Percentiles rank a stretch among this genome's conserved stretches.
These are phyloP conservation scores for Andrena bicolor DNA, from an alignment of 2,888 invertebrate species.

Conservation along the genomic window DNA sequence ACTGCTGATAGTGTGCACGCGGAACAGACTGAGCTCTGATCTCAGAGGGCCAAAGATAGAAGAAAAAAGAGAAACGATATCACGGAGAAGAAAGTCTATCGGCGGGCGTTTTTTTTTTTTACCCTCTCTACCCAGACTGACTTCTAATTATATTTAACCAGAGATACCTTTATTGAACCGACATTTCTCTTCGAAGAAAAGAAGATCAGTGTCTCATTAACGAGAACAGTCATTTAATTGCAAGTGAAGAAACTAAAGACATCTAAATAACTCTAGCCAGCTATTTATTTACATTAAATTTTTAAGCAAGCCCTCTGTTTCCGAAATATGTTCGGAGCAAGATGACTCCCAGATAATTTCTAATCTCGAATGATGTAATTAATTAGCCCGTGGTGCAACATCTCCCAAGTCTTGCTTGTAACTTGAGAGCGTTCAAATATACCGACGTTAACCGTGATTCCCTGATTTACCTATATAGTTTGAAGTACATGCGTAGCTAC, in stretches of 20 bases:
- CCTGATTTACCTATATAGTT: conserved; percentile 37
- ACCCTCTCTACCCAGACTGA: conserved; percentile 33
- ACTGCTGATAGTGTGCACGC: conserved; percentile 39
- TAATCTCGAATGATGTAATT: conserved; percentile 17
- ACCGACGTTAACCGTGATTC: conserved; percentile 26
- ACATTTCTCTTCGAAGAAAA: conserved; percentile 19
- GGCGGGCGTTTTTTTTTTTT: conserved; percentile 61
- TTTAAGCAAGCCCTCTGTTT: background rate
- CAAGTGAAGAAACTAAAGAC: background rate
- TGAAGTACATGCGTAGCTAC: conserved; percentile 30
- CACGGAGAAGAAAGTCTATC: conserved; percentile 42
- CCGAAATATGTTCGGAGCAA: background rate
- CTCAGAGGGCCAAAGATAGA: conserved; percentile 62
- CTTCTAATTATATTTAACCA: conserved; percentile 70
- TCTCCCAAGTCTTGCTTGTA: background rate
- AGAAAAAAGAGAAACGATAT: conserved; percentile 4
- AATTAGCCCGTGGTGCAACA: conserved; percentile 31
- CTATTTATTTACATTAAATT: background rate
- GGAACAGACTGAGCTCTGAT: conserved; percentile 45
- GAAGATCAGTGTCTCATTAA: conserved; percentile 36
- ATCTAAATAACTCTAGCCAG: background rate
- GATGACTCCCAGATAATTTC: background rate
- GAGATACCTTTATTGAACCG: conserved; percentile 35
- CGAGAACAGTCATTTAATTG: conserved; percentile 11
- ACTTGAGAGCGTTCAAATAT: conserved; percentile 22